phyloP scores from a whole-genome alignment of 2,888 invertebrate species.

The Heliconius erato region DNA sequence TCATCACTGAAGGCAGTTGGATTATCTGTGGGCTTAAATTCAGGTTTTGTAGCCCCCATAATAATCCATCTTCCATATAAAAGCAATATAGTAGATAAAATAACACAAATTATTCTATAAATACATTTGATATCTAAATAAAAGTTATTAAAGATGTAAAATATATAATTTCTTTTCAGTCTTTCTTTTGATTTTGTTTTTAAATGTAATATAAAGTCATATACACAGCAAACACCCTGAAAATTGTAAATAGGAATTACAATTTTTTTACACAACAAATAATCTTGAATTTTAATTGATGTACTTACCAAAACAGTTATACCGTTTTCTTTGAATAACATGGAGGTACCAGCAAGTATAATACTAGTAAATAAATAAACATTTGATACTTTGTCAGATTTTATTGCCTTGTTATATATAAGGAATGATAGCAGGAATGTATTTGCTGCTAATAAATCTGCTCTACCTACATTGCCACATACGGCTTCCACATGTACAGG shows the following conservation, averaged over 20 bases:
- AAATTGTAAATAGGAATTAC: slow-evolving; percentile 57
- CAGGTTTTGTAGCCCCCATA: slow-evolving; percentile 92
- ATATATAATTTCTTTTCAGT: slow-evolving; percentile 24
- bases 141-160: slow-evolving; percentile 21
- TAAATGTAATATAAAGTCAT: slow-evolving; percentile 85
- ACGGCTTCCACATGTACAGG: slow-evolving; percentile 98
- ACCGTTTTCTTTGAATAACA: slow-evolving; percentile 97
- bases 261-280: not conserved
- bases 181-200: slow-evolving; percentile 29
- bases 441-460: slow-evolving; percentile 94
- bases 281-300: not conserved
- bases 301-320: slow-evolving; percentile 93
- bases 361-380: slow-evolving; percentile 68
- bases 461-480: slow-evolving; percentile 96
- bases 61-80: slow-evolving; percentile 89
- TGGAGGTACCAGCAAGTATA: slow-evolving; percentile 86
- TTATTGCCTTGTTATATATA: slow-evolving; percentile 83
- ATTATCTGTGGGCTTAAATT: slow-evolving; percentile 95
- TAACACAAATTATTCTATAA: slow-evolving; percentile 80
- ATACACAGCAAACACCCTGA: slow-evolving; percentile 88
- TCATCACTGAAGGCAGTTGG: slow-evolving; percentile 93
- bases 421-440: slow-evolving; percentile 91
- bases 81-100: slow-evolving; percentile 81
- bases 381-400: slow-evolving; percentile 51
- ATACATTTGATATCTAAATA: slow-evolving; percentile 33